Evolutionary conservation across 2,113 vertebrate species (phyloP).

Genomic region (Arvicanthis niloticus): DNA sequence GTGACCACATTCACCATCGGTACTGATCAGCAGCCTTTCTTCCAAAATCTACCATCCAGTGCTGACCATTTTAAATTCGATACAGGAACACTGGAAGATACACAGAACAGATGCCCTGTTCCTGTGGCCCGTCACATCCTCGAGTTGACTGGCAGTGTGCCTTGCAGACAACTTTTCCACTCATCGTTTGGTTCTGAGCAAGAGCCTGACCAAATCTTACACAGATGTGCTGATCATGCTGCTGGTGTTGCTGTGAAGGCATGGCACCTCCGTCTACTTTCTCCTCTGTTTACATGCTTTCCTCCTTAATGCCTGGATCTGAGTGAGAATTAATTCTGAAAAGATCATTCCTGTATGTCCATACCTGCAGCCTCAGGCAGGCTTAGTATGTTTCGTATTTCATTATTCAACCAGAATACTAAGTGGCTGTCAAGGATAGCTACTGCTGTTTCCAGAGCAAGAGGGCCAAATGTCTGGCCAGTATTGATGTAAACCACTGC

Average conservation of each 20-base stretch:
- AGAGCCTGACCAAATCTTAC: neutral
- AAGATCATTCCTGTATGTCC: neutral
- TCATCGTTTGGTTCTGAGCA: neutral
- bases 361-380: neutral
- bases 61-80: neutral
- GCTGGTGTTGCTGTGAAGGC: neutral
- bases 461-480: neutral
- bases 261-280: neutral
- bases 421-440: neutral
- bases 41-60: conserved; percentile 4
- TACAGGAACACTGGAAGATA: neutral
- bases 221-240: neutral
- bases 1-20: neutral
- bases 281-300: conserved; percentile 19
- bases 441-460: neutral
- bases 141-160: neutral
- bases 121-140: neutral
- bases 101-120: neutral
- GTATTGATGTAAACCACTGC: neutral
- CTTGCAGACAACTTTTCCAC: neutral
- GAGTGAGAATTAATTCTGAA: neutral
- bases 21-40: neutral
- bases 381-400: neutral
- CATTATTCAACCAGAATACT: neutral
- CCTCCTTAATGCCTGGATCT: conserved; percentile 26